Base-by-base conservation (phyloP, 2,797 vertebrate genomes). In the Phylloscopus collybita region DNA sequence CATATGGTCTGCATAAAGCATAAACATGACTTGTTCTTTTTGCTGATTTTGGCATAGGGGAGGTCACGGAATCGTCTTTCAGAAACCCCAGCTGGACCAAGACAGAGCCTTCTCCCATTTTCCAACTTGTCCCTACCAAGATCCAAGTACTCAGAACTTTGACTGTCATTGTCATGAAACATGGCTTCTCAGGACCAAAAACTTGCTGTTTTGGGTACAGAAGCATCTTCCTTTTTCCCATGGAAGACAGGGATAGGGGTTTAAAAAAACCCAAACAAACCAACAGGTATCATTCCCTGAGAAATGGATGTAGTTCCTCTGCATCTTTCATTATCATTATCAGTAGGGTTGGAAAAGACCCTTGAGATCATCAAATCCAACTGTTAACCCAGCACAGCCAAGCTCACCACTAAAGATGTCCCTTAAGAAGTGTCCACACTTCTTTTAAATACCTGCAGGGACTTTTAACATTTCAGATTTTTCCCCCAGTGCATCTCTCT, bases 401-500 rank as follows among this genome's bases (percentile, higher is more conserved):
- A 54, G 40, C 18, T 50, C 53, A 60, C 9, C 30, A 23, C 16
- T 40, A 8, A 34, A 66, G 23, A 10, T 17, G 4, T 79, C 45
- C 21, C 30, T 47, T 36, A 40, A 71, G 26, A 71, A 5, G 2
- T 44, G 22, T 22, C 64, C 67, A 21, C 13, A 6, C 3, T 9
- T 75, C 42, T 45, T 59, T 65, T 49, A 61, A 79, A 67, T n/a
- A 61, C 19, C 22, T 72, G 40, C 53, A 73, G 30, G 32, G 30
- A 16, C 19, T 67, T 64, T 42, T 76, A 20, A 11, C 10, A 17
- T 67, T 50, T 85, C 84, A 59, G 16, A 22, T 29, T 67, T 53
- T 36, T n/a, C 17, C 44, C 36, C 21, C 7, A 32, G 2, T 10
- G 50, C 21, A 25, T 6, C 0, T 3, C 22, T 5, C 0, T 4